Conservation (phyloP, 2,888 invertebrate genomes). For the Galerucella nymphaeae region DNA sequence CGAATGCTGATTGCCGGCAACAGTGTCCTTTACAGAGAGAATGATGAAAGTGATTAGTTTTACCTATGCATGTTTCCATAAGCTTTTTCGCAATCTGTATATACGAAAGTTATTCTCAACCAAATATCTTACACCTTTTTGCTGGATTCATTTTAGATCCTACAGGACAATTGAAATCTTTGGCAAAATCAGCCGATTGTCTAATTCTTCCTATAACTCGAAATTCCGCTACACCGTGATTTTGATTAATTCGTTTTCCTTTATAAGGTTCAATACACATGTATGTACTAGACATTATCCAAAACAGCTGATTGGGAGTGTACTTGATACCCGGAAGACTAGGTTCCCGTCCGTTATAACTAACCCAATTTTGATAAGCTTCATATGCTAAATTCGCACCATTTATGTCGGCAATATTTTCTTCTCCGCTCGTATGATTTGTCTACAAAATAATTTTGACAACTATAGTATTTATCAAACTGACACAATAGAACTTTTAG, state of each 20-base stretch:
- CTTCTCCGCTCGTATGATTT: slow-evolving; percentile 87
- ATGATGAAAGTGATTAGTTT: too few species aligned
- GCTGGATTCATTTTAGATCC: slow-evolving; percentile 54
- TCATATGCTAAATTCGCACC: slow-evolving; percentile 88
- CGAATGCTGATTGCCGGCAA: too few species aligned
- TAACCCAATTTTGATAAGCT: slow-evolving; percentile 80
- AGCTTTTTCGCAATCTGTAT: too few species aligned
- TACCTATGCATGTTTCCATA: too few species aligned
- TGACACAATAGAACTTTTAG: too few species aligned
- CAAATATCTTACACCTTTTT: slow-evolving; percentile 51
- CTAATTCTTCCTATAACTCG: slow-evolving; percentile 49
- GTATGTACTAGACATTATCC: slow-evolving; percentile 58
- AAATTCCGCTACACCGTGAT: slow-evolving; percentile 47
- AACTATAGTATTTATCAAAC: too few species aligned
- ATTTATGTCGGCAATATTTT: slow-evolving; percentile 92
- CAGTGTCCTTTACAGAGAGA: too few species aligned
- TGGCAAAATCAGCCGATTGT: slow-evolving; percentile 53
- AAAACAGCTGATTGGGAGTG: slow-evolving; percentile 70
- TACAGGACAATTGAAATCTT: slow-evolving; percentile 53
- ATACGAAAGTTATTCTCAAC: slow-evolving; percentile 9
- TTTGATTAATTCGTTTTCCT: slow-evolving; percentile 27
- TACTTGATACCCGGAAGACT: slow-evolving; percentile 74
- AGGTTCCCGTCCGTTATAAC: slow-evolving; percentile 72
- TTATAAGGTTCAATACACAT: slow-evolving; percentile 49
- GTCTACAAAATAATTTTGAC: slow-evolving; percentile 67